These are phyloP conservation scores for Rousettus leschenaultii DNA, from an alignment of 2,113 vertebrate species.

Conservation along the genomic window DNA sequence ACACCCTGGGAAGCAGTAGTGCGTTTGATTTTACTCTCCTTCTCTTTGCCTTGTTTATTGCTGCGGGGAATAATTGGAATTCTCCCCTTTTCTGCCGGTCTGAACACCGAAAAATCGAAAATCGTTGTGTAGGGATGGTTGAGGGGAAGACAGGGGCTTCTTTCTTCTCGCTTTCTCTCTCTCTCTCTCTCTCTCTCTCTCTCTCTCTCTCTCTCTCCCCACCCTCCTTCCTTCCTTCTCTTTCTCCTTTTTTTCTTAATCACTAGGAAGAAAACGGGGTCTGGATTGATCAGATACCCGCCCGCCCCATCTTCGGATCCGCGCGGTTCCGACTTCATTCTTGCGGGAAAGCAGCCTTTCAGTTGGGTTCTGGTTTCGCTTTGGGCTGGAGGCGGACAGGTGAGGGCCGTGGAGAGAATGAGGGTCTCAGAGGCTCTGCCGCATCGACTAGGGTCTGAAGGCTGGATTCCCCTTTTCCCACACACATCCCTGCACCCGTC, in stretches of 20 bases:
- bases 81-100: not conserved
- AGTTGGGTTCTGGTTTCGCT: slow-evolving; percentile 52
- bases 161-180: no score
- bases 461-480: not conserved
- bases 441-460: not conserved
- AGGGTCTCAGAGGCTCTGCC: not conserved
- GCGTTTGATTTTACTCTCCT: not conserved
- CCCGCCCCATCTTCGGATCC: not conserved
- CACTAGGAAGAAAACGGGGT: not conserved
- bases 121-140: not conserved
- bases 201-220: rapidly evolving
- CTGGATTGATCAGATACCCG: not conserved
- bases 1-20: not conserved
- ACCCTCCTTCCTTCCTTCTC: not conserved
- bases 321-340: not conserved
- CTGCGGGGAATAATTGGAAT: not conserved
- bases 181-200: no score
- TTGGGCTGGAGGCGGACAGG: not conserved
- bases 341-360: not conserved
- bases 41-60: not conserved
- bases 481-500: not conserved
- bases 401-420: not conserved
- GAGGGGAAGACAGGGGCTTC: not conserved
- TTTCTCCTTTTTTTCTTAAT: not conserved
- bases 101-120: not conserved